phyloP scores from a whole-genome alignment of 64 coral and sea anemone genomes.

The Stichodactyla helianthus region DNA sequence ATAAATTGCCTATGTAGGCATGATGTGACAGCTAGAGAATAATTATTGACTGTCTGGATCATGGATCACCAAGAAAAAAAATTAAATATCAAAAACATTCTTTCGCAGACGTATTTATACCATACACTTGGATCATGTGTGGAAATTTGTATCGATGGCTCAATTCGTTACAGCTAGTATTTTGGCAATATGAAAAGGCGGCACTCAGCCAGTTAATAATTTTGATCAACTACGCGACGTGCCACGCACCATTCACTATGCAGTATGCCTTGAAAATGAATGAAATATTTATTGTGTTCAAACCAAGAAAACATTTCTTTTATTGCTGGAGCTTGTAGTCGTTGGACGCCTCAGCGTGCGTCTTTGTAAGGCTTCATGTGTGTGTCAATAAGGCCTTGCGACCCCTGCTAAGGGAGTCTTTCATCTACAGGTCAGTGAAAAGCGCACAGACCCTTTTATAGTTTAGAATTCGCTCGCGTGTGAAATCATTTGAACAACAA shows the following conservation, averaged over 20 bases:
- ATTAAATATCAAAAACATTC: background rate
- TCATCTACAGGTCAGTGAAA: background rate
- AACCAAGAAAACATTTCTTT: slow-evolving; percentile 18
- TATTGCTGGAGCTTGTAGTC: background rate
- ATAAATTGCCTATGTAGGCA: background rate
- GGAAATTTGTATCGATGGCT: background rate
- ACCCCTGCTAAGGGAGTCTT: background rate
- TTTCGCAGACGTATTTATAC: background rate
- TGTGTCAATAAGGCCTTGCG: background rate
- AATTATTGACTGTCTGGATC: background rate
- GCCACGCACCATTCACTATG: background rate
- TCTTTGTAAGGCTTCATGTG: background rate
- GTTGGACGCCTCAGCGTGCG: background rate
- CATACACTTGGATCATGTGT: too few species aligned
- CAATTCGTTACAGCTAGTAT: background rate
- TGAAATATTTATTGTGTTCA: slow-evolving; percentile 23
- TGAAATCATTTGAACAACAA: background rate
- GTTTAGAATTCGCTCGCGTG: background rate
- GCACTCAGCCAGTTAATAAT: background rate
- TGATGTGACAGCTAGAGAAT: background rate
- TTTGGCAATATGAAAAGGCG: background rate
- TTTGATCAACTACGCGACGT: background rate
- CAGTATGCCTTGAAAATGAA: background rate
- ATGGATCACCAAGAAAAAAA: background rate
- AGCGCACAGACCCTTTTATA: background rate